phyloP scores from a whole-genome alignment of 2,888 invertebrate genomes.

The Cotesia congregata region DNA sequence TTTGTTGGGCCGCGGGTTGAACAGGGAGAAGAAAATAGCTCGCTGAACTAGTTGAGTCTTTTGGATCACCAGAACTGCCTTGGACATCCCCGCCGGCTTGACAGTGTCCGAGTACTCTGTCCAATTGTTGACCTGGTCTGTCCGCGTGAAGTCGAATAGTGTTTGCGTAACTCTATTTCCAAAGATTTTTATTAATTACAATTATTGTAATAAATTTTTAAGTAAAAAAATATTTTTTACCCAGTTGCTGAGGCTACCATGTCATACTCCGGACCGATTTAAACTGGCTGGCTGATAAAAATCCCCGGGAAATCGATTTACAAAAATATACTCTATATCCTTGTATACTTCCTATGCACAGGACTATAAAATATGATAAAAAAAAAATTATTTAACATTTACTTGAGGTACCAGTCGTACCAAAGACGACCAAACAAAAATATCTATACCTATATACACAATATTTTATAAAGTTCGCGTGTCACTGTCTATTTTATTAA shows the following conservation, averaged over 20 bases:
- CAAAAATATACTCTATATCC: not conserved
- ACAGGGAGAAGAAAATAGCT: slow-evolving; percentile 69
- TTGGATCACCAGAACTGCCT: slow-evolving; percentile 67
- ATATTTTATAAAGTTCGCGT: slow-evolving; percentile 30
- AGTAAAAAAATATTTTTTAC: slow-evolving; percentile 15
- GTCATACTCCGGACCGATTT: slow-evolving; percentile 13
- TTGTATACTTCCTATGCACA: slow-evolving; percentile 16
- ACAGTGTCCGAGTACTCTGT: slow-evolving; percentile 69
- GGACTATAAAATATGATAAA: slow-evolving; percentile 19
- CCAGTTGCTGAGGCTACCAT: slow-evolving; percentile 40
- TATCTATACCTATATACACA: not conserved
- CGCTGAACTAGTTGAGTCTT: slow-evolving; percentile 66
- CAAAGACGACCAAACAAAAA: not conserved
- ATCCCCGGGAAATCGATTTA: not conserved
- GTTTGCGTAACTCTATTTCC: slow-evolving; percentile 46
- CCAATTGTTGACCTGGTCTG: slow-evolving; percentile 60
- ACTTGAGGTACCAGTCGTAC: slow-evolving; percentile 35
- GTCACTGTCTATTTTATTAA: slow-evolving; percentile 27
- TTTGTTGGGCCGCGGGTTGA: slow-evolving; percentile 70
- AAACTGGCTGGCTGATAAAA: not conserved
- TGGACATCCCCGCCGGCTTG: slow-evolving; percentile 68
- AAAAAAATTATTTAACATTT: slow-evolving; percentile 6
- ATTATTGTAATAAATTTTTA: not conserved
- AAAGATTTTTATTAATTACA: not conserved
- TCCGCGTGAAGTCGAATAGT: slow-evolving; percentile 57